Percentiles rank a stretch among this genome's conserved stretches.
Conservation (phyloP, 2,113 vertebrate species). For the Panurus biarmicus region DNA sequence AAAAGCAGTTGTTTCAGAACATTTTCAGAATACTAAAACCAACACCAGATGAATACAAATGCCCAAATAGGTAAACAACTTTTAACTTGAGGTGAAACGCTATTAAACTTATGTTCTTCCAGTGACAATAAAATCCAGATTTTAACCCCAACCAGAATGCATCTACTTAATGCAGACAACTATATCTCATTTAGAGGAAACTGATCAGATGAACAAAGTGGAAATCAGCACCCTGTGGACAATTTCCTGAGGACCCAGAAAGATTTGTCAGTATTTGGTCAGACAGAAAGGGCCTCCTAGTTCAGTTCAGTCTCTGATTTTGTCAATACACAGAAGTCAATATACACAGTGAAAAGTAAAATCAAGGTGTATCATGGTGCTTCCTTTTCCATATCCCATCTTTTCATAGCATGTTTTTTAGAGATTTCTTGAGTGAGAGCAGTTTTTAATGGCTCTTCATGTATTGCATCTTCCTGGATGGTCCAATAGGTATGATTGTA, state of each 20-base stretch:
- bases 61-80: not conserved
- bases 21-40: not conserved
- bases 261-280: not conserved
- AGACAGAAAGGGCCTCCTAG: not conserved
- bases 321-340: not conserved
- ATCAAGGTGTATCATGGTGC: not conserved
- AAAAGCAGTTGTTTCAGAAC: not conserved
- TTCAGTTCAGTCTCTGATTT: not conserved
- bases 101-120: not conserved
- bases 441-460: not conserved
- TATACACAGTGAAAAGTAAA: not conserved
- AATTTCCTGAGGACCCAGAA: not conserved
- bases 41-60: not conserved
- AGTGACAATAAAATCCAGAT: not conserved
- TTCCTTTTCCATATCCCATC: not conserved
- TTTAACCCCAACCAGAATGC: not conserved
- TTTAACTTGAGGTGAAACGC: not conserved
- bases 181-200: not conserved
- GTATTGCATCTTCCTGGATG: not conserved
- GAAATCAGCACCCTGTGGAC: not conserved
- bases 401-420: not conserved
- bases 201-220: not conserved
- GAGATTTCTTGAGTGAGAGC: not conserved
- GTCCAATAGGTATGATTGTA: not conserved
- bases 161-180: not conserved